Base-by-base conservation (phyloP, 2,888 invertebrate genomes). In the Acleris sparsana region DNA sequence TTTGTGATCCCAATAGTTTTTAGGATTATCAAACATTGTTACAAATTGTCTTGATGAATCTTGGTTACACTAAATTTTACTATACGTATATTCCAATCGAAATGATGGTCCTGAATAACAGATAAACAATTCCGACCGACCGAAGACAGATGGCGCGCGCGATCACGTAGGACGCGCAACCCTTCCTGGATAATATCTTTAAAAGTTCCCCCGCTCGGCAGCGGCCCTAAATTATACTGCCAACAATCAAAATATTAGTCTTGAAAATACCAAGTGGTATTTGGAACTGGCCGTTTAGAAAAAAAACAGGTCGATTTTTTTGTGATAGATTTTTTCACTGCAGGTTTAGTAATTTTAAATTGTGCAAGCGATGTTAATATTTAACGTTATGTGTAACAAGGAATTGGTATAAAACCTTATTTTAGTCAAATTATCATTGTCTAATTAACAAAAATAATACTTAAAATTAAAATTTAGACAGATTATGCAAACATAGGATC, bases 151-250 rank as follows among this genome's bases (percentile, higher is more conserved):
- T 90, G 90, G 88, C 87, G 82, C 77, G 69, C 64, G 71, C 72
- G 84, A 89, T 86, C 91, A 89, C 89, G 91, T 87, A 88, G 85
- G 86, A 88, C 87, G 82, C 83, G 74, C 89, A 91, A 91, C 90
- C 92, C 91, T 90, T 91, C 87, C 80, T 74, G 86, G 85, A 86
- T 92, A 91, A 93, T 92, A 92, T 92, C 92, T 92, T 93, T 93
- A 93, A 93, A 92, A 93, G 91, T 93, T 93, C 82, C 74, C 71
- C 74, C 69, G 70, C 69, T 80, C 79, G 81, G 82, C 67, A 52
- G 80, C 74, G 82, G 79, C 70, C 72, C 62, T 83, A 84, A 87
- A 86, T 88, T 87, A 86, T 85, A 82, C 84, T 79, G 78, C 80
- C 86, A 88, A 53, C 59, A 64, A 89, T 89, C 90, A 88, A 88